A percentile compares a stretch with the other conserved stretches of the same genome.
Conservation (phyloP, 2,113 vertebrate genomes). For the Notothenia coriiceps region DNA sequence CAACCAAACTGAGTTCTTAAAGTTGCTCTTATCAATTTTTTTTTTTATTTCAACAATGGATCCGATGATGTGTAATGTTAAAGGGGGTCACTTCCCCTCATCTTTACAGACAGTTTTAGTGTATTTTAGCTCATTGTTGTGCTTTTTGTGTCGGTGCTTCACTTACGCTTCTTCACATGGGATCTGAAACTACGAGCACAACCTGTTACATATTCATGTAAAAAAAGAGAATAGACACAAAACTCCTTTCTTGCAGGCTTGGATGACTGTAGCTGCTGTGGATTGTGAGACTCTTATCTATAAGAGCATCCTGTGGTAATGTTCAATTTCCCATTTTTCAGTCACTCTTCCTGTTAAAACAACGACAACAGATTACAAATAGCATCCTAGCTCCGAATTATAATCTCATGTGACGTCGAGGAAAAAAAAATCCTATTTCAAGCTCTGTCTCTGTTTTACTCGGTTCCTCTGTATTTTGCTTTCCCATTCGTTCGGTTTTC, state of each 20-base stretch:
- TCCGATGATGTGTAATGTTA: not conserved
- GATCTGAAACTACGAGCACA: conserved; percentile 2
- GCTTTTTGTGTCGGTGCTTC: not conserved
- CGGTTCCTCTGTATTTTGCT: conserved; percentile 58
- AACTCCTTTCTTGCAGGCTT: not conserved
- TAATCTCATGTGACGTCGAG: conserved; percentile 44
- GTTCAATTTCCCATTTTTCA: conserved; percentile 53
- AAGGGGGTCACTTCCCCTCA: not conserved
- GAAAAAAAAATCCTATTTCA: conserved; percentile 33
- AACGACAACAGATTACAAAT: conserved; percentile 67
- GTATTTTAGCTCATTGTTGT: not conserved
- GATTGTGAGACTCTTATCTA: conserved; percentile 29
- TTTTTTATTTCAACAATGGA: not conserved
- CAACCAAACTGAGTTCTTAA: not conserved
- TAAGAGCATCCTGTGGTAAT: conserved; percentile 48
- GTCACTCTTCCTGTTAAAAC: conserved; percentile 28
- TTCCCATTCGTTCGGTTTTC: conserved; percentile 57
- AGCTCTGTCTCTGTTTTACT: conserved; percentile 47
- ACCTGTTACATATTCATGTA: not conserved
- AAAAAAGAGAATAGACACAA: conserved; percentile 7
- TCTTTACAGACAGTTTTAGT: not conserved
- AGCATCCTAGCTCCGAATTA: conserved; percentile 43
- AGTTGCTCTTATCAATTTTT: not conserved
- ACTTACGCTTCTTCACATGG: not conserved
- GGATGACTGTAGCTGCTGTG: conserved; percentile 1